These are phyloP conservation scores for Notarius lentiginosus DNA, from an alignment of 2,113 vertebrate genomes.

Conservation along the genomic window DNA sequence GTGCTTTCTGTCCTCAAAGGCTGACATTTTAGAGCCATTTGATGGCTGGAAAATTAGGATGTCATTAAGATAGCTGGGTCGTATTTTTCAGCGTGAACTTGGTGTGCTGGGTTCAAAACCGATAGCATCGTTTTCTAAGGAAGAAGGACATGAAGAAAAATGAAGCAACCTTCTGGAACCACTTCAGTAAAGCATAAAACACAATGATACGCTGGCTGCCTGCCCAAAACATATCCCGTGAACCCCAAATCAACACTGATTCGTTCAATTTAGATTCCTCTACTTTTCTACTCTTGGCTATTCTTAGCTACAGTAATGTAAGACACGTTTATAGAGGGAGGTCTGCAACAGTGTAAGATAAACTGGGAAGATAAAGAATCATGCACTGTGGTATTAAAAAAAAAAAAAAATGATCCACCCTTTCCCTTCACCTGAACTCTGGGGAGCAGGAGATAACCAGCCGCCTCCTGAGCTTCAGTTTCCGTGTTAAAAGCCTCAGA, in stretches of 20 bases:
- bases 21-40: constrained; percentile 17
- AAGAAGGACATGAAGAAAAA: constrained; percentile 4
- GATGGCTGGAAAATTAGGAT: not conserved
- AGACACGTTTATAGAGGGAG: constrained; percentile 28
- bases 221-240: constrained; percentile 39
- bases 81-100: not conserved
- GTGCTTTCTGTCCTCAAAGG: constrained; percentile 10
- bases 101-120: constrained; percentile 7
- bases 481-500: constrained; percentile 47
- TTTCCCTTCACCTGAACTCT: constrained; percentile 59
- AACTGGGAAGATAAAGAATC: constrained; percentile 18
- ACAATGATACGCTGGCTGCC: constrained; percentile 42
- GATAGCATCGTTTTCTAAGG: constrained; percentile 24
- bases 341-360: constrained; percentile 34
- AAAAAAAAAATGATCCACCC: constrained; percentile 17
- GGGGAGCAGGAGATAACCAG: constrained; percentile 60
- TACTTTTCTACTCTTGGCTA: constrained; percentile 25
- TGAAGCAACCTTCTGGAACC: constrained; percentile 26
- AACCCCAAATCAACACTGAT: constrained; percentile 46
- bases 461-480: constrained; percentile 44
- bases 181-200: constrained; percentile 40
- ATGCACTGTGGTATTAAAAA: not conserved
- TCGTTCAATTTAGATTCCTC: constrained; percentile 39
- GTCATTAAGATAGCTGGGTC: constrained; percentile 6
- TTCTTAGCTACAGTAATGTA: constrained; percentile 32